These are phyloP conservation scores for Chionomys nivalis DNA, from an alignment of 2,113 vertebrate genomes.

Conservation along the genomic window DNA sequence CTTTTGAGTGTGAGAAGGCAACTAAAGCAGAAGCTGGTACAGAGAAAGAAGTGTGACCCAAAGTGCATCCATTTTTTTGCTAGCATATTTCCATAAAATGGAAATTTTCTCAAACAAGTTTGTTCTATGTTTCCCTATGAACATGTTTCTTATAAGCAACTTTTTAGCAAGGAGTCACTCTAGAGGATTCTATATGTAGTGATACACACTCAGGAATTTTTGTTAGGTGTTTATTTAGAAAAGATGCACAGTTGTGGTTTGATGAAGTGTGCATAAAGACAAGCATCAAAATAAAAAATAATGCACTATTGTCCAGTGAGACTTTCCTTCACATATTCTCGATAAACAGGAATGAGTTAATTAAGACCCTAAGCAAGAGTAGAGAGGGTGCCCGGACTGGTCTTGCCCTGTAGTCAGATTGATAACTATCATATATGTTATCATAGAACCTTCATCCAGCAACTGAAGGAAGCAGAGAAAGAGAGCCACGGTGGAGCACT, in stretches of 20 bases:
- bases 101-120: not conserved
- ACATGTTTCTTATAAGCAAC: conserved; percentile 45
- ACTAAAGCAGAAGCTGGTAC: not conserved
- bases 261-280: not conserved
- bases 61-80: not conserved
- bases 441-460: too few species aligned
- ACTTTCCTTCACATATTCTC: not conserved
- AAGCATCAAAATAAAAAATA: not conserved
- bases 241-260: not conserved
- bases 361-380: not conserved
- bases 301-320: not conserved
- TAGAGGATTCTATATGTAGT: conserved; percentile 24
- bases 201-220: conserved; percentile 11
- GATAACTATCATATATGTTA: too few species aligned
- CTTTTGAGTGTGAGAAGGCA: not conserved
- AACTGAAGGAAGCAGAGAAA: too few species aligned
- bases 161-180: conserved; percentile 37
- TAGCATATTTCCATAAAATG: conserved; percentile 8
- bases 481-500: too few species aligned
- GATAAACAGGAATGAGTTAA: not conserved
- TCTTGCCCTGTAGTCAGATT: too few species aligned
- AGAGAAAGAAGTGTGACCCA: not conserved
- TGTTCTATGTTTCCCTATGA: conserved; percentile 33
- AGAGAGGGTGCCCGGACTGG: too few species aligned
- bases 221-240: conserved; percentile 68